These are phyloP conservation scores for Sepioteuthis lessoniana DNA, from an alignment of 2,888 invertebrate species.

Conservation along the genomic window DNA sequence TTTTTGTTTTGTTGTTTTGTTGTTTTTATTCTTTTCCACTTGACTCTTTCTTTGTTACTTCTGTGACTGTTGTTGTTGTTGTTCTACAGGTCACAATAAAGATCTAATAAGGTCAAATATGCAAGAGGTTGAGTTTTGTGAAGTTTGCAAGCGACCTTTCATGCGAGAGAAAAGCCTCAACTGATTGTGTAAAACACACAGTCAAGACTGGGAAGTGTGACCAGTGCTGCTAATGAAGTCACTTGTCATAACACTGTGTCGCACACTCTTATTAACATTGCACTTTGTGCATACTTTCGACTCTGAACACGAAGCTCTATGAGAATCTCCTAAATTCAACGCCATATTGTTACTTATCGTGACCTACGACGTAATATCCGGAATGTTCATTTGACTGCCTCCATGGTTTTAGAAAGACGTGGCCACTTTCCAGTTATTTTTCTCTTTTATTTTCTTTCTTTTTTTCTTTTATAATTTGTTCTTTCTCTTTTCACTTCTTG, in stretches of 20 bases:
- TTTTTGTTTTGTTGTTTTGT: too few relatives aligned
- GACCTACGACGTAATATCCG: background rate
- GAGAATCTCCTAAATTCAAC: background rate
- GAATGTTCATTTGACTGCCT: slow-evolving; percentile 14
- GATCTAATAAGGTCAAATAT: slow-evolving; percentile 33
- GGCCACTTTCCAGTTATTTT: background rate
- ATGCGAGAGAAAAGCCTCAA: background rate
- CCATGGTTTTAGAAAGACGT: background rate
- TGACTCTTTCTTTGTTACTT: background rate
- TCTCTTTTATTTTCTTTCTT: too few relatives aligned
- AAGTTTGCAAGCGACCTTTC: background rate
- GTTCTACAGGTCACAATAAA: slow-evolving; percentile 33
- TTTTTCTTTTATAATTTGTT: background rate
- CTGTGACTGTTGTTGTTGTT: slow-evolving; percentile 33
- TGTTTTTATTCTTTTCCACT: slow-evolving; percentile 41
- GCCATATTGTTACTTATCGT: slow-evolving; percentile 20
- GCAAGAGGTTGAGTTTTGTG: background rate
- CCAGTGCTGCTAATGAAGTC: slow-evolving; percentile 12
- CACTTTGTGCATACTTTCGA: background rate
- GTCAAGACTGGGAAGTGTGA: slow-evolving; percentile 23
- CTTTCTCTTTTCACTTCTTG: background rate
- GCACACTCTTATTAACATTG: slow-evolving; percentile 33
- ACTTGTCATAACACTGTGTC: background rate
- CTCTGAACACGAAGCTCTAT: background rate
- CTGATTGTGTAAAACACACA: slow-evolving; percentile 15